These are phyloP conservation scores for Excalfactoria chinensis DNA, from an alignment of 2,113 vertebrate species.

Conservation along the genomic window DNA sequence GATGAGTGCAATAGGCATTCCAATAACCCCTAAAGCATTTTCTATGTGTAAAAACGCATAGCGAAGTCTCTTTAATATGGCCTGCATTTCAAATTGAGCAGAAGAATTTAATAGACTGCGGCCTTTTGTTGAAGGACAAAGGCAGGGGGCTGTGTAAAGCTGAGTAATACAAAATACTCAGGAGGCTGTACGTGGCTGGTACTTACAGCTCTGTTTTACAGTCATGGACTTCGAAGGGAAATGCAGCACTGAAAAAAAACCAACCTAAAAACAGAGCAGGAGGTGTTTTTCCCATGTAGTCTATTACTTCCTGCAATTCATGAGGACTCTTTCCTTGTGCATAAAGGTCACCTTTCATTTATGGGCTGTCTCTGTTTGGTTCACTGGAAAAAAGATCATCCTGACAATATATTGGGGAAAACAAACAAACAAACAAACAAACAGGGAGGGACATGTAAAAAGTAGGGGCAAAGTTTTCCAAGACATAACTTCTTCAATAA, in stretches of 20 bases:
- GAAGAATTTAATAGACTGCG: constrained; percentile 52
- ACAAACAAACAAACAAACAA: neutral
- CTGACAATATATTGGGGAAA: constrained; percentile 36
- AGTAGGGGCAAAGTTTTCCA: neutral
- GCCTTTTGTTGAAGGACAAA: constrained; percentile 44
- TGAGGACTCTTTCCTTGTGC: constrained; percentile 69
- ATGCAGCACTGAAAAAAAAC: constrained; percentile 25
- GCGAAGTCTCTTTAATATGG: constrained; percentile 33
- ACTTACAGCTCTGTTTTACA: constrained; percentile 47
- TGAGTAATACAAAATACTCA: constrained; percentile 34
- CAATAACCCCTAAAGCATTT: neutral
- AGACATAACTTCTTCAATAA: neutral
- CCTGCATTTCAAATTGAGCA: constrained; percentile 53
- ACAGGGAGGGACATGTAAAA: constrained; percentile 36
- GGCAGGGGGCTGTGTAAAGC: constrained; percentile 17
- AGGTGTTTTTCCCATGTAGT: constrained; percentile 61
- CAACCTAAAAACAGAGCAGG: constrained; percentile 30
- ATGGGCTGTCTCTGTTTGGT: constrained; percentile 31
- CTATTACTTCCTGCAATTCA: constrained; percentile 77
- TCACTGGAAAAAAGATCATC: constrained; percentile 59
- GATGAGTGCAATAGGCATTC: constrained; percentile 7
- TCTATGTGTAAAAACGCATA: constrained; percentile 20
- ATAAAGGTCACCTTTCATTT: constrained; percentile 79
- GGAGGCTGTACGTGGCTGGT: constrained; percentile 27
- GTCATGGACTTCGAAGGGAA: constrained; percentile 42